A percentile compares a stretch with the other conserved stretches of the same genome.
Conservation (phyloP, 2,888 invertebrate genomes). For the Agrotis segetum region DNA sequence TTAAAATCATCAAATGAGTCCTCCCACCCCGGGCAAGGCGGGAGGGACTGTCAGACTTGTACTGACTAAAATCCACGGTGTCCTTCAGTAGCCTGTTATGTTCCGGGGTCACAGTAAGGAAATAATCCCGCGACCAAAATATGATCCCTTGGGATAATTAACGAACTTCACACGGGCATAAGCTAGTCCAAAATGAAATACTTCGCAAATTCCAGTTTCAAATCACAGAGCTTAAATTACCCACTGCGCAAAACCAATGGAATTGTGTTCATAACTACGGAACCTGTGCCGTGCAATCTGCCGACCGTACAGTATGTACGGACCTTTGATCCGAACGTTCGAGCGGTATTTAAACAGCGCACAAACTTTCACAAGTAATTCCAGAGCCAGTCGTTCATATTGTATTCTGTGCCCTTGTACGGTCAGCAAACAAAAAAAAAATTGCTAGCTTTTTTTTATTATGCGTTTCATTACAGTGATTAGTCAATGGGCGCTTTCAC, state of each 20-base stretch:
- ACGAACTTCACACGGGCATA: no score
- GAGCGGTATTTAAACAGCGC: conserved; percentile 51
- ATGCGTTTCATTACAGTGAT: not conserved
- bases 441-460: not conserved
- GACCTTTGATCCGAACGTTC: conserved; percentile 83
- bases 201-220: not conserved
- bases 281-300: conserved; percentile 7
- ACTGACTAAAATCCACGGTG: no score
- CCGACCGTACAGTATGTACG: conserved; percentile 73
- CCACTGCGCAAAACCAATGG: not conserved
- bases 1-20: no score
- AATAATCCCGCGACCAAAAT: no score
- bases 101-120: no score
- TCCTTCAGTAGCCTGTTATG: no score
- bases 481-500: no score
- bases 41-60: no score
- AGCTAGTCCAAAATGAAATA: not conserved
- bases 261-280: conserved; percentile 14
- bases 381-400: conserved; percentile 44
- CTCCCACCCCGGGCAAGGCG: no score
- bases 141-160: no score
- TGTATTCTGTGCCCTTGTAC: conserved; percentile 23
- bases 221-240: not conserved
- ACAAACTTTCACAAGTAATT: conserved; percentile 60
- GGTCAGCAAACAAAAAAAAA: conserved; percentile 6